Base-by-base conservation (phyloP, 2,797 vertebrate genomes). In the Myotis myotis region DNA sequence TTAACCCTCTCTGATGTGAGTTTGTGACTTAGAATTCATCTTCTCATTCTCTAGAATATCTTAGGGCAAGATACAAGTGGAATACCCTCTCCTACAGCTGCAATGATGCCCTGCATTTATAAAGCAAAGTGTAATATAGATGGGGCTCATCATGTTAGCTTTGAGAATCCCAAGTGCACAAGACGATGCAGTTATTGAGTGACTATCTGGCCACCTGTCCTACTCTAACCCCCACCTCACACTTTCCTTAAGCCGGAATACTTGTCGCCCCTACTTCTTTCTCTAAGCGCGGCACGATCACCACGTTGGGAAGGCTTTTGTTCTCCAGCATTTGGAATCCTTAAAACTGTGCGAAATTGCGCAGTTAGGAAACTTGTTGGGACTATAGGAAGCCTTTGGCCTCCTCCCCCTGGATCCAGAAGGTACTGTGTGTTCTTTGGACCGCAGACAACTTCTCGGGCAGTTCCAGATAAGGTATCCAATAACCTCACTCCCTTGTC, bases 401-500 rank as follows among this genome's bases (percentile, higher is more conserved):
- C 96, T 72, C 76, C 88, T 95, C 96, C 95, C 95, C 97, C 88
- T 93, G 91, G 85, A 97, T 98, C 97, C 98, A 98, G 97, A 98
- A 98, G 97, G 97, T 98, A 98, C 98, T 97, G 83, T 98, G 98
- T 98, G 98, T 98, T 98, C 97, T 97, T 98, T 98, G 98, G 98
- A 98, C 97, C 93, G 85, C 68, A 89, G 97, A 98, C 98, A 98
- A 84, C 33, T 70, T 96, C 97, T 87, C 71, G 97, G 97, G 97
- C 96, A 97, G 97, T 96, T 98, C 98, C 98, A 98, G 98, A 98
- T 98, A 98, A 98, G 97, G 97, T 98, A 97, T 98, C 98, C 98
- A 98, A 97, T 98, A 98, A 98, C 96, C 98, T 95, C 96, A 92
- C 94, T 98, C 96, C 23, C 64, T 97, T 97, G 97, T 98, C 98